Percentiles rank a stretch among this genome's conserved stretches.
Conservation (phyloP, 2,888 invertebrate species). For the Zaprionus obscuricornis region DNA sequence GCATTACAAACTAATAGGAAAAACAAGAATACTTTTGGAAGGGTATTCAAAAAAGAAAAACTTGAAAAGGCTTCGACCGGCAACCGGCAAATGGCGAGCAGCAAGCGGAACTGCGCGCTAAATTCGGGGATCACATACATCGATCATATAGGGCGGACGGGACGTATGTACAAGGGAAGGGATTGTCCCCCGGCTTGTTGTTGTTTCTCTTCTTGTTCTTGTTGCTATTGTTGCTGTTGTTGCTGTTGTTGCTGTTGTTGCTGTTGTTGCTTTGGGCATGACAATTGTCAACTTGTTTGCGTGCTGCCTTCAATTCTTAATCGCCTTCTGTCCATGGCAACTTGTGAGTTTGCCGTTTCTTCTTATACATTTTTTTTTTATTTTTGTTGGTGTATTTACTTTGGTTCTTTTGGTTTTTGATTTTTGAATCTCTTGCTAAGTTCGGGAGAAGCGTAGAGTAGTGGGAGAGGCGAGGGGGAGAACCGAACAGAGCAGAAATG, state of each 20-base stretch:
- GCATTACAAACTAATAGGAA: not conserved
- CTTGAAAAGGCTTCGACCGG: slow-evolving; percentile 66
- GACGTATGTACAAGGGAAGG: not conserved
- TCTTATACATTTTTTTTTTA: slow-evolving; percentile 17
- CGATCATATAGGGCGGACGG: not conserved
- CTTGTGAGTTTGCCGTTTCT: slow-evolving; percentile 71
- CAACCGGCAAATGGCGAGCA: slow-evolving; percentile 19
- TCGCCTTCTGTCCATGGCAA: slow-evolving; percentile 66
- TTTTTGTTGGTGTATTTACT: slow-evolving; percentile 3
- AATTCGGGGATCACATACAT: slow-evolving; percentile 35
- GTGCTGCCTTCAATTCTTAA: slow-evolving; percentile 75
- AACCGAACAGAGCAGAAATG: slow-evolving; percentile 4
- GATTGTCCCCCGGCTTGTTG: not conserved
- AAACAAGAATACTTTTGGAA: too few relatives aligned
- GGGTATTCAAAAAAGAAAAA: too few relatives aligned
- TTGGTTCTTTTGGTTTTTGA: too few relatives aligned
- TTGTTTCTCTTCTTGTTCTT: not conserved
- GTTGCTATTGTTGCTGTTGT: not conserved
- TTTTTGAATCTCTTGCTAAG: slow-evolving; percentile 28
- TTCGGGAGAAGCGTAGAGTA: not conserved
- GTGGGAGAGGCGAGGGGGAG: too few relatives aligned
- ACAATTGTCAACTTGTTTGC: slow-evolving; percentile 70
- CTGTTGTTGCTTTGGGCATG: slow-evolving; percentile 46
- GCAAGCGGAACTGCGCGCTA: slow-evolving; percentile 29
- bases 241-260: not conserved